phyloP scores from a whole-genome alignment of 1,140 invertebrate genomes.

The Saccostrea glomerata region DNA sequence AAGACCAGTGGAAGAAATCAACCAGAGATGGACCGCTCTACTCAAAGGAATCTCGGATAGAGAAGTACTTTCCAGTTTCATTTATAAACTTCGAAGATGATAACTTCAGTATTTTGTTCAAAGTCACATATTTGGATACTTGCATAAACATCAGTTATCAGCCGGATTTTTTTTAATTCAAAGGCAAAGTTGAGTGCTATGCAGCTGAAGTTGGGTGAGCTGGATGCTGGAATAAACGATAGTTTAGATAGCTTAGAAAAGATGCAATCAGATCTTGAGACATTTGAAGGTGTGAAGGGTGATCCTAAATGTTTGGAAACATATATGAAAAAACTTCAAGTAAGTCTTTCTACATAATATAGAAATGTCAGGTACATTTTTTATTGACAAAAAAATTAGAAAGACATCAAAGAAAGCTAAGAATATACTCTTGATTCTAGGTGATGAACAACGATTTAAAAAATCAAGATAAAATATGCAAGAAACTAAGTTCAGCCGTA shows the following conservation, averaged over 20 bases:
- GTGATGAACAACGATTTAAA: conserved; percentile 71
- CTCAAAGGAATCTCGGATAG: conserved; percentile 93
- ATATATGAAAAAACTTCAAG: conserved; percentile 96
- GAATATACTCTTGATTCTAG: conserved; percentile 50
- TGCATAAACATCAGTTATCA: not conserved
- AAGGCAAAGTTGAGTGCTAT: conserved; percentile 92
- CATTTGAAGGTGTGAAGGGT: conserved; percentile 90
- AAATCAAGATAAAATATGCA: conserved; percentile 71
- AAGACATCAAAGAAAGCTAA: not conserved
- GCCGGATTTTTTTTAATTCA: not conserved
- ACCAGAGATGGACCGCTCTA: conserved; percentile 94
- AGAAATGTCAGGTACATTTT: not conserved
- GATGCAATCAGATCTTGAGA: conserved; percentile 75
- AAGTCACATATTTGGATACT: not conserved
- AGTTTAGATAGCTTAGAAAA: conserved; percentile 84
- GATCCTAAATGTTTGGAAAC: conserved; percentile 97
- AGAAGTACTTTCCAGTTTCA: too few relatives aligned
- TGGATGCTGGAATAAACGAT: conserved; percentile 96
- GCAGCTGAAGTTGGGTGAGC: conserved; percentile 94
- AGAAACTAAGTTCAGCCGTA: conserved; percentile 90
- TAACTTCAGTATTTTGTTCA: not conserved
- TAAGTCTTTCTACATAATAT: conserved; percentile 63
- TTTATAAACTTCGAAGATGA: not conserved
- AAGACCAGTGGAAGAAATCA: conserved; percentile 85
- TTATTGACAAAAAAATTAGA: not conserved